phyloP scores from a whole-genome alignment of 2,797 vertebrate species.

The Chaunax sp. region DNA sequence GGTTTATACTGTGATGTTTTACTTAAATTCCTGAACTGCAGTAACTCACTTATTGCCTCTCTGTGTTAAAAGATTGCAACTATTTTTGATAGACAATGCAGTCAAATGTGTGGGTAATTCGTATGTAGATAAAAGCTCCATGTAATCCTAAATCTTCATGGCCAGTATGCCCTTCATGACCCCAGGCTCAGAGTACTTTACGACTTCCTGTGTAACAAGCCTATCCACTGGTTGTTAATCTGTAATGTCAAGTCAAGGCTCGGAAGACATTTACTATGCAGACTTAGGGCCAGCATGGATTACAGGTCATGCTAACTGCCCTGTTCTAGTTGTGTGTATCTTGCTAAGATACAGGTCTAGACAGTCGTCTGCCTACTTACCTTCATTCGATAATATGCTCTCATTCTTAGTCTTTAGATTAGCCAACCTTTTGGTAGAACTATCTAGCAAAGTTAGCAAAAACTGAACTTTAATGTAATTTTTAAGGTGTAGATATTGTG shows the following conservation, averaged over 20 bases:
- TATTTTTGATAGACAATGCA: neutral
- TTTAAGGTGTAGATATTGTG: neutral
- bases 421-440: neutral
- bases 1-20: neutral
- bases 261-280: slow-evolving; percentile 41
- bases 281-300: slow-evolving; percentile 50
- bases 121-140: neutral
- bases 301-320: slow-evolving; percentile 49
- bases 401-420: neutral
- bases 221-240: slow-evolving; percentile 63
- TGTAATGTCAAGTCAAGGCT: slow-evolving; percentile 54
- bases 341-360: slow-evolving; percentile 46
- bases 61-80: neutral
- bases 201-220: slow-evolving; percentile 6
- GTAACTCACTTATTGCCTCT: neutral
- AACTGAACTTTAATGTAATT: neutral
- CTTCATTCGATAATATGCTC: neutral
- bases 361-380: slow-evolving; percentile 26
- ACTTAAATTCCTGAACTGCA: neutral
- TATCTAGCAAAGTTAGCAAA: neutral
- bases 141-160: neutral
- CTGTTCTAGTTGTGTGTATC: slow-evolving; percentile 40
- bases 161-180: neutral
- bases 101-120: neutral
- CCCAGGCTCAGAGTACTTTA: neutral